phyloP scores from a whole-genome alignment of 2,888 invertebrate genomes.

The Neelides folsomi region DNA sequence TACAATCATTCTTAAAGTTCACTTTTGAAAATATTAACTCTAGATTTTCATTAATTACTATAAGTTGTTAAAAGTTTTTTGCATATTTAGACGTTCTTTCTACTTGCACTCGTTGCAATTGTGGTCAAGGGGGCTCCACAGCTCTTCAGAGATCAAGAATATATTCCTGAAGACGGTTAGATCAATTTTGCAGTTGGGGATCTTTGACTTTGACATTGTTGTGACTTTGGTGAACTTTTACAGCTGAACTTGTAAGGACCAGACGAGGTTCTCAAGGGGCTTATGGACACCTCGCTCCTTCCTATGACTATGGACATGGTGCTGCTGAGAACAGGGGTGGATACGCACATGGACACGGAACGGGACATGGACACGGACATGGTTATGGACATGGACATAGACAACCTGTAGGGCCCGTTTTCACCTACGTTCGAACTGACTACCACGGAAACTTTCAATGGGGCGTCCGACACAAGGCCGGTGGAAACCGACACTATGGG shows the following conservation, averaged over 20 bases:
- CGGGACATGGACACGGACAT: conserved; percentile 3
- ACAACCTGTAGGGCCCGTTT: conserved; percentile 28
- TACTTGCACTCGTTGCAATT: conserved; percentile 18
- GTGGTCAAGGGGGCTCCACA: conserved; percentile 20
- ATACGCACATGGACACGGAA: conserved; percentile 9
- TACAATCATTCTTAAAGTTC: neutral
- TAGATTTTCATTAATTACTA: too few relatives aligned
- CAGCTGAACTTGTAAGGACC: neutral
- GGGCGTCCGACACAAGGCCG: conserved; percentile 28
- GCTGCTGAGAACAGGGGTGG: neutral
- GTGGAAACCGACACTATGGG: conserved; percentile 13
- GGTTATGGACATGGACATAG: conserved; percentile 8
- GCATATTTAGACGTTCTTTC: conserved; percentile 10
- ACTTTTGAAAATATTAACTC: conserved; percentile 14
- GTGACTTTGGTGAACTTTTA: too few relatives aligned
- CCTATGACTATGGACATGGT: conserved; percentile 2
- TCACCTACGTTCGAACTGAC: conserved; percentile 30
- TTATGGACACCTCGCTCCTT: conserved; percentile 3
- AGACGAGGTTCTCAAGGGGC: neutral
- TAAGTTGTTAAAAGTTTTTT: too few relatives aligned
- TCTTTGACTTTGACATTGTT: too few relatives aligned
- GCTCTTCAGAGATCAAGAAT: conserved; percentile 15
- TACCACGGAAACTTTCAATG: conserved; percentile 30
- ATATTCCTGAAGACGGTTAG: neutral
- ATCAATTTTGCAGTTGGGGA: too few relatives aligned